Evolutionary conservation across 2,888 invertebrate species (phyloP), one percentile per base, ranked within the genome.

Genomic region (Eupeodes latifasciatus): DNA sequence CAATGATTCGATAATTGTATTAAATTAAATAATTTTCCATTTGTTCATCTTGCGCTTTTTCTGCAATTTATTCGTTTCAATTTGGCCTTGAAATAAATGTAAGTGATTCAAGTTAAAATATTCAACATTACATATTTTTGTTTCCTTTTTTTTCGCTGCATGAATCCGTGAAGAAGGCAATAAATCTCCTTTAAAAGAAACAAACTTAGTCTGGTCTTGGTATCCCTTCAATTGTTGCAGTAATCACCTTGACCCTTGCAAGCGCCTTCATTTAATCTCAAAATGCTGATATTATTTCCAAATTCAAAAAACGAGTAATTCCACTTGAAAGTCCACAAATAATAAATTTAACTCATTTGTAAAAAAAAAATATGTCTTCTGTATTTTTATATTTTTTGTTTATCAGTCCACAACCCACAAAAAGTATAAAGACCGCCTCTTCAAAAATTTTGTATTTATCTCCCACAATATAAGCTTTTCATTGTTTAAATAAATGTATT

Each of bases 371-470:
- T 72, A 78, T 79, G 67, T 19, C 47, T 59, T 72, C 12, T 47
- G 49, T 40, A 47, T 12, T 27, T 57, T 27, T 27, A 27, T 12
- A 27, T 4, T 27, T 83, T 57, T 69, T 57, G 2, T 27, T 27
- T 67, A 57, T 78, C 77, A 51, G 78, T 78, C 47, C 64, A 85
- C 80, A 81, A 81, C 81, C 81, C 59, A 85, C 71, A 40, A 66
- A 64, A 19, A 44, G 12, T 40, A 7, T 12, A 14, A 62, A 19
- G 49, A 61, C 59, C 78, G 57, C 78, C 78, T 67, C 5, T 55
- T 62, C 69, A 40, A 75, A 75, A 72, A 40, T 40, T 40, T 40
- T 27, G 27, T 27, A 64, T 53, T 59, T 19, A 55, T 64, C 79
- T 79, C 76, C 71, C 71, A 76, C 82, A 87, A 75, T 51, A 66